These are phyloP conservation scores for Eidolon dupreanum DNA, from an alignment of 2,797 vertebrate genomes.

Conservation along the genomic window DNA sequence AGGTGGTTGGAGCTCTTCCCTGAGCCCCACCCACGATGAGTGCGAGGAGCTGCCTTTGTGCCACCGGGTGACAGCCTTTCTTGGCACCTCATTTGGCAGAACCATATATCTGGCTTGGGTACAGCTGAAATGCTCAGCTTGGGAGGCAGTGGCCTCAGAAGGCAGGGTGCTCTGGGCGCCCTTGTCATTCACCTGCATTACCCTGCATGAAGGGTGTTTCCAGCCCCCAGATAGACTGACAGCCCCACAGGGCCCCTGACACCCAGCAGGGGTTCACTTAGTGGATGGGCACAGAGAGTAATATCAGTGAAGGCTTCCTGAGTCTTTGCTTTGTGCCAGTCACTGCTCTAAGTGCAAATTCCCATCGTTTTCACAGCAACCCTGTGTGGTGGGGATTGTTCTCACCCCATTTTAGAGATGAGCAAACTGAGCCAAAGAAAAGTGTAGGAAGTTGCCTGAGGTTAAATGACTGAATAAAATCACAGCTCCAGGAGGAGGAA, in stretches of 20 bases:
- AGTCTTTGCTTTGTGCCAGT: background rate
- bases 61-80: background rate
- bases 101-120: background rate
- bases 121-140: background rate
- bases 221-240: background rate
- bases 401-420: background rate
- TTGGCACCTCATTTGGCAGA: slow-evolving; percentile 38
- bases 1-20: slow-evolving; percentile 37
- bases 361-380: background rate
- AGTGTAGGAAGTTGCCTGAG: background rate
- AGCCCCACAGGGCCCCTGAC: background rate
- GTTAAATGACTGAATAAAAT: background rate
- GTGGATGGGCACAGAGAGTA: fast-evolving
- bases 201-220: background rate
- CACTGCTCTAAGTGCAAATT: background rate
- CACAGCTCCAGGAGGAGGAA: background rate
- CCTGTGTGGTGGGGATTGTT: fast-evolving
- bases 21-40: background rate
- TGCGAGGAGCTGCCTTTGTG: background rate
- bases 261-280: background rate
- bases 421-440: background rate
- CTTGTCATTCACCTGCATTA: background rate
- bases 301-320: background rate
- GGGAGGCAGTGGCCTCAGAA: background rate
- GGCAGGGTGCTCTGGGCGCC: background rate